phyloP scores from a whole-genome alignment of 2,797 vertebrate genomes.

The Lepilemur septentrionalis region DNA sequence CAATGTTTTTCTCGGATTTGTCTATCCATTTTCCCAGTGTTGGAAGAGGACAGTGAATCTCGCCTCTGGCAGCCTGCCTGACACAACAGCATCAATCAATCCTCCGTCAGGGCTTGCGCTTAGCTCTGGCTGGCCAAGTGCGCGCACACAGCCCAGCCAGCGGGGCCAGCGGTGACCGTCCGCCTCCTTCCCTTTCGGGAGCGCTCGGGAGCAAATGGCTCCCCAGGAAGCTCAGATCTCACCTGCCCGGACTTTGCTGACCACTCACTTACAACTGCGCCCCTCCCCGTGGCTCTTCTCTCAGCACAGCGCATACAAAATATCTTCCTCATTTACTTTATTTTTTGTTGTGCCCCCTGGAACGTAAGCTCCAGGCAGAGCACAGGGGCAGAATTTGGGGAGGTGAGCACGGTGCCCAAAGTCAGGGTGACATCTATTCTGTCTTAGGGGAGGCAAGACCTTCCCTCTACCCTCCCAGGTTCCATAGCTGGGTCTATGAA shows the following conservation, averaged over 20 bases:
- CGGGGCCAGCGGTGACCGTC: not conserved
- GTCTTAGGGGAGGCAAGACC: no score
- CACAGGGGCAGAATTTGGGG: not conserved
- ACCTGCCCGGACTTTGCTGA: no score
- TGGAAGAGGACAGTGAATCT: not conserved
- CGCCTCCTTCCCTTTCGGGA: not conserved
- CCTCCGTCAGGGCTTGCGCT: not conserved
- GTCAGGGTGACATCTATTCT: no score
- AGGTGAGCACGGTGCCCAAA: not conserved
- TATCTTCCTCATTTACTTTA: not conserved
- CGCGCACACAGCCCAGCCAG: fast-evolving
- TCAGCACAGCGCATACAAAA: not conserved
- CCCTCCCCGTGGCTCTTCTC: not conserved
- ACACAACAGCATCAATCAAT: not conserved
- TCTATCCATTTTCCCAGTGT: not conserved
- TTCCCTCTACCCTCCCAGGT: not conserved
- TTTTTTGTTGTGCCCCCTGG: not conserved
- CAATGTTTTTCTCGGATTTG: not conserved
- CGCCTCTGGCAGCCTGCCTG: not conserved
- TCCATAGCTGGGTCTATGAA: not conserved
- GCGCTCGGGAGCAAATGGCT: fast-evolving
- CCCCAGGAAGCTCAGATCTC: not conserved
- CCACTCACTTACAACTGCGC: not conserved
- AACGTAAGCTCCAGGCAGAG: not conserved
- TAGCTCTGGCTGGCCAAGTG: not conserved